Base-by-base conservation (phyloP, 53 echinoderm and acorn worm genomes). In the Pentamera pediparva region DNA sequence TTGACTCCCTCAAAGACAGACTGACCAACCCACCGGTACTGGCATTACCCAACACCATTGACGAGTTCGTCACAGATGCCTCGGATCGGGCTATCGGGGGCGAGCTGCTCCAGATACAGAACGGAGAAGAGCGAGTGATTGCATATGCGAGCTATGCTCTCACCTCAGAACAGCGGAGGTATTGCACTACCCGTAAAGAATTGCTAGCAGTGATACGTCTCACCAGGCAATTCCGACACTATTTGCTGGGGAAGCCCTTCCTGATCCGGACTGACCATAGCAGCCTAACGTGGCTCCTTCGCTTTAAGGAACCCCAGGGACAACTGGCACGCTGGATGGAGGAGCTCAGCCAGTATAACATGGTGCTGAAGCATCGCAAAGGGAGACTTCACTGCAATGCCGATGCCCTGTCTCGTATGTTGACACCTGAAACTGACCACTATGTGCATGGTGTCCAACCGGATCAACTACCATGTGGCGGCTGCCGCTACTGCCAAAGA, bases 281-380 rank as follows among this genome's bases (percentile, higher is more conserved):
- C 22, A 83, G 78, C 47, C 47, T 83, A 31, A 75, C 51, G 33
- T 83, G 84, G 84, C 59, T 83, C 7, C 27, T 83, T 6, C 51
- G 49, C 43, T 83, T 77, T 32, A 56, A 38, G 26, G 70, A 83
- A 20, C 84, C 84, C n/a, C 84, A 83, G 22, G 84, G 84, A 4
- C 77, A 83, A 48, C 48, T 83, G 13, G 78, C 78, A 5, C 30
- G 78, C 13, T 82, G 76, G 83, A 33, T 82, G 31, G 83, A 82
- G 39, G 82, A 76, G 15, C 43, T 82, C 4, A 58, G 83, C 19
- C 83, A 83, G 33, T 84, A 84, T 39, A 56, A 84, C 58, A 58
- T 84, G 50, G 33, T 22, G 3, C 25, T 82, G 2, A 52, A 82
- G 37, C 65, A 71, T 49, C 39, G 78, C 18, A 35, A 19, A 6